These are phyloP conservation scores for Cotesia typhae DNA, from an alignment of 1,140 invertebrate genomes.

Conservation along the genomic window DNA sequence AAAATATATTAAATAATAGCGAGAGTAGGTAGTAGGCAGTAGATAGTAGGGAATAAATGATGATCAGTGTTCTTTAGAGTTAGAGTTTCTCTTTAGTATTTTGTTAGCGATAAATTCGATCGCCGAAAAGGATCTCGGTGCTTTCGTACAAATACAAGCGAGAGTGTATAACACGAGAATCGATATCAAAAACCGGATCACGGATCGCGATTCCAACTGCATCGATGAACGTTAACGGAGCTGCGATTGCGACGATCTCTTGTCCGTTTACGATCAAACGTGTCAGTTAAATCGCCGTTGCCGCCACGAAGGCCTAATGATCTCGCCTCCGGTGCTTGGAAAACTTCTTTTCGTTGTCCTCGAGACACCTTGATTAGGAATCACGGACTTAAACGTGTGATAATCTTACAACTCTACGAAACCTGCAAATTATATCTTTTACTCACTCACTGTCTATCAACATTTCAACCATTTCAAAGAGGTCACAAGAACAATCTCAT, in stretches of 20 bases:
- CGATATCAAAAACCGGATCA: constrained; percentile 29
- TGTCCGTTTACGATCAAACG: constrained; percentile 36
- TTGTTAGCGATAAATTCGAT: not conserved
- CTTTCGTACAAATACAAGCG: not conserved
- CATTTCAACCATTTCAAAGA: constrained; percentile 11
- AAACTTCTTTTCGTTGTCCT: constrained; percentile 37
- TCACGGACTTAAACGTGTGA: constrained; percentile 38
- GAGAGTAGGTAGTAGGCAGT: no score
- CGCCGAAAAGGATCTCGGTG: not conserved
- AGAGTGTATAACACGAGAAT: not conserved
- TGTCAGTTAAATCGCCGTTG: constrained; percentile 30
- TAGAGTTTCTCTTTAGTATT: constrained; percentile 7
- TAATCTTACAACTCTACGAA: constrained; percentile 22
- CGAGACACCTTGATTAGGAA: constrained; percentile 35
- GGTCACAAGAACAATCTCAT: constrained; percentile 1
- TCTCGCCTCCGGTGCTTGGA: constrained; percentile 36
- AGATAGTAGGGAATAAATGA: not conserved
- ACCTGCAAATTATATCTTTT: constrained; percentile 22
- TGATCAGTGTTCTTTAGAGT: not conserved
- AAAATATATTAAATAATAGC: no score
- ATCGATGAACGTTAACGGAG: constrained; percentile 25
- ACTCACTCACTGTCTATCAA: constrained; percentile 9
- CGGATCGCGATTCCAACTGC: constrained; percentile 29
- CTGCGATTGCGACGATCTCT: constrained; percentile 35
- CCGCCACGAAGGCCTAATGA: constrained; percentile 31